Percentiles rank a stretch among this genome's conserved stretches.
phyloP scores from a whole-genome alignment of 92 coral and sea anemone genomes.

The Epizoanthus rinbou region DNA sequence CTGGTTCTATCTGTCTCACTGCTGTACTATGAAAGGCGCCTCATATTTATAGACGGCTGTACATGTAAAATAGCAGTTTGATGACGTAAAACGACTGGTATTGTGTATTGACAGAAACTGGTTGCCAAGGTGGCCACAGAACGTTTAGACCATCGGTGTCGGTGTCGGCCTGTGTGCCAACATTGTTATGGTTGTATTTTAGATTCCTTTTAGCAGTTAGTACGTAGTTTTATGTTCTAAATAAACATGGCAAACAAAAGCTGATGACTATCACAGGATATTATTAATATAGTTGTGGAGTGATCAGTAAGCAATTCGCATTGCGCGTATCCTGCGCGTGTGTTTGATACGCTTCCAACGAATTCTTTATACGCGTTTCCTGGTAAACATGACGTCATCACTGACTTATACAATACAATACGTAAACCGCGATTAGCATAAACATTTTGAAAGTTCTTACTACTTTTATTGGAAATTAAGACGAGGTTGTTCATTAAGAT shows the following conservation, averaged over 20 bases:
- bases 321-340: constrained; percentile 1
- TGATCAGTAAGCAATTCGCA: background rate
- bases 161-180: background rate
- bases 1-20: background rate
- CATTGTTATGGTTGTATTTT: background rate
- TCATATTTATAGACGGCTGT: constrained; percentile 15
- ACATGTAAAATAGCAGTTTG: background rate
- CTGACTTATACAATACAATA: too few relatives aligned
- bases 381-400: background rate
- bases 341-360: too few relatives aligned
- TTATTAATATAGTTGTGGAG: too few relatives aligned
- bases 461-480: too few relatives aligned
- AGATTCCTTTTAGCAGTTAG: background rate
- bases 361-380: background rate
- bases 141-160: background rate
- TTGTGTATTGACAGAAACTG: background rate
- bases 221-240: constrained; percentile 25
- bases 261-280: background rate
- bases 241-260: background rate
- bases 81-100: background rate
- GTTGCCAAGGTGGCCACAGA: background rate
- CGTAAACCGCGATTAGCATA: background rate
- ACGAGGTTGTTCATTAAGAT: too few relatives aligned
- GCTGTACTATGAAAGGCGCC: background rate
- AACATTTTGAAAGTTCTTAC: too few relatives aligned